Evolutionary conservation across 1,140 invertebrate genomes (phyloP).

Genomic region (Ceratosolen fusciceps): DNA sequence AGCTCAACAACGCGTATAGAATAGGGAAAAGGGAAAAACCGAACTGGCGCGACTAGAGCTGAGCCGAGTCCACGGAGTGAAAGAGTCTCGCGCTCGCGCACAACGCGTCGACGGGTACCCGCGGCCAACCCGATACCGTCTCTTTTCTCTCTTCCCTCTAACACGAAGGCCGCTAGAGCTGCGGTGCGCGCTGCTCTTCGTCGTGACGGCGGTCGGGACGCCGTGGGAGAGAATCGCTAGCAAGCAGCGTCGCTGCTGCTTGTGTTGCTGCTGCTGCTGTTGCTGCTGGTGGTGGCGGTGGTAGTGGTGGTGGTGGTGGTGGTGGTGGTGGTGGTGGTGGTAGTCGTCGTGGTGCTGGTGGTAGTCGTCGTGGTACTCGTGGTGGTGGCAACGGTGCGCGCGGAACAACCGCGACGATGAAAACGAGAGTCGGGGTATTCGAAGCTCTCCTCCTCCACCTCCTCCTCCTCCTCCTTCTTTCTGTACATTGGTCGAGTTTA

Average conservation of each 20-base stretch:
- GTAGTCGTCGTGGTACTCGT: too few relatives aligned
- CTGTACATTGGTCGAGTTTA: not conserved
- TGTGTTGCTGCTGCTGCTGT: too few relatives aligned
- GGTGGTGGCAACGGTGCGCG: too few relatives aligned
- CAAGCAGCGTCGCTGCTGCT: too few relatives aligned
- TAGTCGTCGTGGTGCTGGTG: too few relatives aligned
- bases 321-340: too few relatives aligned
- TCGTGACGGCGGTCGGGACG: too few relatives aligned
- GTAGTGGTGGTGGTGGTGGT: too few relatives aligned
- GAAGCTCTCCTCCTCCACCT: not conserved
- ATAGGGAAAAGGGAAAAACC: not conserved
- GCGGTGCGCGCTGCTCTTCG: not conserved
- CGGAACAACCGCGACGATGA: too few relatives aligned
- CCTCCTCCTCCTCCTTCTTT: too few relatives aligned
- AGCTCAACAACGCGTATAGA: not conserved
- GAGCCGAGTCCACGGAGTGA: not conserved
- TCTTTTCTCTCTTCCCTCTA: conserved; percentile 11
- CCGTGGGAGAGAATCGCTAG: not conserved
- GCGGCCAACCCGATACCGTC: not conserved
- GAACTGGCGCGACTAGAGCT: not conserved
- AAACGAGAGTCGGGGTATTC: not conserved
- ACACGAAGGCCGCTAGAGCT: conserved; percentile 3
- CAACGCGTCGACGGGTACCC: not conserved
- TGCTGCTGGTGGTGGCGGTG: too few relatives aligned
- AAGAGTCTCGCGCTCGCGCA: not conserved